phyloP scores from a whole-genome alignment of 1,140 invertebrate species.

The Nephila pilipes region DNA sequence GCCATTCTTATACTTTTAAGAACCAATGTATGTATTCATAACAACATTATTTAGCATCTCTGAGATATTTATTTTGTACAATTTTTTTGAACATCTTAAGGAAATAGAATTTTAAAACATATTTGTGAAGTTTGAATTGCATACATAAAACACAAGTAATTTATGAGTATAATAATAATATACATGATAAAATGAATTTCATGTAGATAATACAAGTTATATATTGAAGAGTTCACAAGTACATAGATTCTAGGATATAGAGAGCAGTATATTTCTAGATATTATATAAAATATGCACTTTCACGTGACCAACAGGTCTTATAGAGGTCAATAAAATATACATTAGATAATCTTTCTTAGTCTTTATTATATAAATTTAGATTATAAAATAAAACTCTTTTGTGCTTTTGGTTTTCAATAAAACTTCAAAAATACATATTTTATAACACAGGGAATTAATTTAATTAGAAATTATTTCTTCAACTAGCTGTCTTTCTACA shows the following conservation, averaged over 20 bases:
- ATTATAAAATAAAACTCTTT: background rate
- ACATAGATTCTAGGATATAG: background rate
- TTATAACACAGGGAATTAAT: no score
- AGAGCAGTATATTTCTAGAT: background rate
- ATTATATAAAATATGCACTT: slow-evolving; percentile 27
- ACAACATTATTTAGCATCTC: no score
- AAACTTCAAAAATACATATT: background rate
- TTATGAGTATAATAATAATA: background rate
- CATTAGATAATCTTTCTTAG: background rate
- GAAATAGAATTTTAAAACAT: no score
- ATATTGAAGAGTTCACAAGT: background rate
- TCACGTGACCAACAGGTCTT: background rate
- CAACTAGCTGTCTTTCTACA: no score
- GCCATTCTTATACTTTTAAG: no score
- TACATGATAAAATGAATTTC: background rate
- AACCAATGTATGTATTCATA: no score
- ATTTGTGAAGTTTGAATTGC: no score
- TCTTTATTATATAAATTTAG: background rate
- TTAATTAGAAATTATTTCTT: no score
- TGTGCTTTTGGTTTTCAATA: background rate
- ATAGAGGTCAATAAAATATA: background rate
- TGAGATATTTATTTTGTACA: no score
- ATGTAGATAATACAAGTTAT: background rate
- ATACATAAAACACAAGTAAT: background rate
- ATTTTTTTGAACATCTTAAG: no score